These are phyloP conservation scores for Phortica okadai DNA, from an alignment of 2,888 invertebrate genomes.

Conservation along the genomic window DNA sequence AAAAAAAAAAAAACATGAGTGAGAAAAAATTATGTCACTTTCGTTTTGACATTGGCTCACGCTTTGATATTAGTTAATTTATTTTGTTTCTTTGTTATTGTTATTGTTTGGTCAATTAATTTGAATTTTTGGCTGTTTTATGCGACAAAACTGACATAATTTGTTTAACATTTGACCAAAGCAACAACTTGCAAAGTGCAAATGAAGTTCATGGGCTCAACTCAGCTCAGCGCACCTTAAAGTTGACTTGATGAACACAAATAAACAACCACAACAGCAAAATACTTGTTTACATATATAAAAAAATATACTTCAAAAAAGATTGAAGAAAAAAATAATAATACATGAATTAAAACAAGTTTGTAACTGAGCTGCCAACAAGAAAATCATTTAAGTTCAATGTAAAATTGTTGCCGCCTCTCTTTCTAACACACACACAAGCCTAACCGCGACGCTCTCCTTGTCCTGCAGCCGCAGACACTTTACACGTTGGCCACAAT, in stretches of 20 bases:
- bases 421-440: slow-evolving; percentile 17
- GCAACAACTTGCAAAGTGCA: not conserved
- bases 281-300: not conserved
- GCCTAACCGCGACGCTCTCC: too few species aligned
- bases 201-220: not conserved
- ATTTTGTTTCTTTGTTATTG: not conserved
- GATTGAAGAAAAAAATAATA: not conserved
- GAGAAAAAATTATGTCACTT: slow-evolving; percentile 53
- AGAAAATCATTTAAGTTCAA: slow-evolving; percentile 41
- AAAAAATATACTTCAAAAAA: not conserved
- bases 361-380: slow-evolving; percentile 4
- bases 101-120: not conserved
- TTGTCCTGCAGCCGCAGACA: too few species aligned
- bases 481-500: too few species aligned
- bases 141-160: slow-evolving; percentile 7
- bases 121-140: not conserved
- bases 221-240: too few species aligned
- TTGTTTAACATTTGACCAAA: not conserved
- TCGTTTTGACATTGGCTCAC: slow-evolving; percentile 45
- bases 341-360: slow-evolving; percentile 4
- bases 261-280: not conserved
- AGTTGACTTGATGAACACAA: too few species aligned
- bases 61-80: slow-evolving; percentile 19
- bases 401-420: slow-evolving; percentile 37
- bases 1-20: not conserved